Evolutionary conservation across 2,113 vertebrate species (phyloP).

Genomic region (Mixornis gularis): DNA sequence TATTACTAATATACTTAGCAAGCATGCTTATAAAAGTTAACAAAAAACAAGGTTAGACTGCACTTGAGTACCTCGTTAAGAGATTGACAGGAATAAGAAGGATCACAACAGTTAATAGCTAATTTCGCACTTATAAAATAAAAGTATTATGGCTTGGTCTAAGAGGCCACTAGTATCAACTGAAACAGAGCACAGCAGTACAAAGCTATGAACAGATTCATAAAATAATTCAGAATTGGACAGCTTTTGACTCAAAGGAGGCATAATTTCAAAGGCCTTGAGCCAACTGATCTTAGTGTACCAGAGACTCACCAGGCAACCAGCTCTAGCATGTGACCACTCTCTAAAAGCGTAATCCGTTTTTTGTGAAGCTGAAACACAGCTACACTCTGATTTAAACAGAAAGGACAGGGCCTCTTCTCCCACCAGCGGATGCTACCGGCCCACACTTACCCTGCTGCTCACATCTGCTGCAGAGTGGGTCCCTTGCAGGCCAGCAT

Average conservation of each 20-base stretch:
- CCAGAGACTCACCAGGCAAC: not conserved
- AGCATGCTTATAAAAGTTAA: not conserved
- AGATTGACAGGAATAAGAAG: not conserved
- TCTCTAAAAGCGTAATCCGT: fast-evolving
- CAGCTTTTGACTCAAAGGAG: not conserved
- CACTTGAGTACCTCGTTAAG: not conserved
- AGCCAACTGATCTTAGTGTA: not conserved
- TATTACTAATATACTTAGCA: not conserved
- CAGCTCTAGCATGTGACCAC: not conserved
- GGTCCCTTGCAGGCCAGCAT: fast-evolving
- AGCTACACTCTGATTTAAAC: not conserved
- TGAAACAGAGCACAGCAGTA: not conserved
- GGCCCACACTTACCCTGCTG: fast-evolving
- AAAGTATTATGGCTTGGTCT: not conserved
- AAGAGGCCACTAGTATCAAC: not conserved
- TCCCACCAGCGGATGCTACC: not conserved
- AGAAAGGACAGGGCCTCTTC: not conserved
- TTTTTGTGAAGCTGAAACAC: not conserved
- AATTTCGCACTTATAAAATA: not conserved
- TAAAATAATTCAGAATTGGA: not conserved
- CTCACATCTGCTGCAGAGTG: not conserved
- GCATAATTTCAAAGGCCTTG: not conserved
- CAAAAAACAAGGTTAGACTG: not conserved
- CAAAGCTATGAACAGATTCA: not conserved
- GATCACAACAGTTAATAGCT: not conserved